A percentile compares a stretch with the other conserved stretches of the same genome.
phyloP scores from a whole-genome alignment of 2,113 vertebrate species.

The Pleuronectes platessa region DNA sequence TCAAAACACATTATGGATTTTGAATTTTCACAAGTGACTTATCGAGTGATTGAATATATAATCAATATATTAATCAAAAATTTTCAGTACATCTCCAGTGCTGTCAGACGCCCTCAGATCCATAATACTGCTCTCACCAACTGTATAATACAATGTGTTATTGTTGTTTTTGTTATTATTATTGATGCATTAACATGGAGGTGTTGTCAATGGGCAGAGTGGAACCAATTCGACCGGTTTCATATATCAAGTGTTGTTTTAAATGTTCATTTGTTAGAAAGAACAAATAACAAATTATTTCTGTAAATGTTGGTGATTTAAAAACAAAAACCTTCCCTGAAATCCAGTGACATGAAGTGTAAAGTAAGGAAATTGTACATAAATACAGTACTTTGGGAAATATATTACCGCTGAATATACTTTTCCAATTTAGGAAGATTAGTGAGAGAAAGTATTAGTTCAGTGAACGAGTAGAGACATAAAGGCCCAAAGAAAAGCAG shows the following conservation, averaged over 20 bases:
- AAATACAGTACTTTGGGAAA: background rate
- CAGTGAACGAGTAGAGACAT: background rate
- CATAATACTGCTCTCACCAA: background rate
- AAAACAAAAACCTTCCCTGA: background rate
- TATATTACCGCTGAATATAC: background rate
- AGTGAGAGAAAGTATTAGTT: background rate
- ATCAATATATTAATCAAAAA: background rate
- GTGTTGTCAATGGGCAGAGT: background rate
- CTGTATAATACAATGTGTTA: background rate
- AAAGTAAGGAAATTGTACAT: background rate
- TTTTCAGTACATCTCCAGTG: too few relatives aligned
- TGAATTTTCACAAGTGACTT: background rate
- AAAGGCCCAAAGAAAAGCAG: background rate
- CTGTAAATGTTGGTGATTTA: background rate
- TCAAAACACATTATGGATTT: background rate
- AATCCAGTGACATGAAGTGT: background rate
- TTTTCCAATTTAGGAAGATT: slow-evolving; percentile 1
- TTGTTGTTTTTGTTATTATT: background rate
- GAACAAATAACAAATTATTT: too few relatives aligned
- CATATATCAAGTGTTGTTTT: too few relatives aligned
- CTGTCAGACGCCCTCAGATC: too few relatives aligned
- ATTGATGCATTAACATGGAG: background rate
- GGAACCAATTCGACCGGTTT: background rate
- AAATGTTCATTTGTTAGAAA: too few relatives aligned
- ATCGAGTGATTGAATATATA: background rate